Base-by-base conservation (phyloP, 2,888 invertebrate species). In the Erpobdella octoculata region DNA sequence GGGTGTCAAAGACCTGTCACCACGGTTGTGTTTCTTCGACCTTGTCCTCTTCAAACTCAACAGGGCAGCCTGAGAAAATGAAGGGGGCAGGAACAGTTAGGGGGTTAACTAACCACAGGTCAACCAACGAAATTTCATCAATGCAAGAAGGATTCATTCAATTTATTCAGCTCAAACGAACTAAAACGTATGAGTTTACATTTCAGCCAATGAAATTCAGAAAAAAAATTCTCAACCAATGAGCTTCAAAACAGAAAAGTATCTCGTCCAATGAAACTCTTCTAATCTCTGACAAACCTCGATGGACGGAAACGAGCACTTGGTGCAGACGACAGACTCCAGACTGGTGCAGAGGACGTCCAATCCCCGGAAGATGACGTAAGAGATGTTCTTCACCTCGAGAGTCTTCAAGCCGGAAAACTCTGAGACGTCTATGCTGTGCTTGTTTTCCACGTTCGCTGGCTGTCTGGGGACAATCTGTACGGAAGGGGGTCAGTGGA, bases 1-100 rank as follows among this genome's bases (percentile, higher is more conserved):
- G 21, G 53, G 53, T 6, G 21, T 1, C 53, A 28, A 53, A n/a
- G n/a, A n/a, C n/a, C n/a, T n/a, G n/a, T n/a, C n/a, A n/a, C n/a
- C n/a, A n/a, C n/a, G n/a, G 53, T n/a, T 15, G 21, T 53, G 21
- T n/a, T 53, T 53, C 53, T 53, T 53, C 53, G 53, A 53, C 28
- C 15, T 53, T 12, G 53, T 53, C 53, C 12, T 53, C 53, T 53
- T 53, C 53, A 53, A 48, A 53, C 53, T 53, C 53, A 15, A 53
- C n/a, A 53, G 28, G 21, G 28, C n/a, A 5, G 28, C 5, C 53
- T 53, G 18, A 53, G 28, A 53, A 48, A 28, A 28, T 53, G 18
- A 48, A 48, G 5, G 12, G 25, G 48, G 18, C 5, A n/a, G 48
- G 48, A 48, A 48, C 18, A 9, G 4, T 48, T 28, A 53, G 53